Conservation (phyloP, 2,888 invertebrate species). For the Acrocyrtus sp. region DNA sequence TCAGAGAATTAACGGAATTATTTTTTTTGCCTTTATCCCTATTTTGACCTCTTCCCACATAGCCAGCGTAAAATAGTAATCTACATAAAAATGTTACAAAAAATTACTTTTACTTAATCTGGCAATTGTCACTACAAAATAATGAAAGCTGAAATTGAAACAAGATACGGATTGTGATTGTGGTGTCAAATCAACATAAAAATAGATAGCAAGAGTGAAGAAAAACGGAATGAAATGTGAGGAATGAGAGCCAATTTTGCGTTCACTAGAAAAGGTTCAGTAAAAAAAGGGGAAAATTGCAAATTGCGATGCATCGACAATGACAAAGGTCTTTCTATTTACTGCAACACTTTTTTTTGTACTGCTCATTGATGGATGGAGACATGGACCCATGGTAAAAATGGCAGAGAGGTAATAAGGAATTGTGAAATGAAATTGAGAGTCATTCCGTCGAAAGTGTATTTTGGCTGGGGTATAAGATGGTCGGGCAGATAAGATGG, state of each 20-base stretch:
- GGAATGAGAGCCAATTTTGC: constrained; percentile 10
- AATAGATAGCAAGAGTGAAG: constrained; percentile 13
- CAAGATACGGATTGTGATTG: background rate
- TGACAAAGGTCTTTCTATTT: constrained; percentile 14
- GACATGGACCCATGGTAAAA: too few relatives aligned
- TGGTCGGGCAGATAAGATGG: constrained; percentile 6
- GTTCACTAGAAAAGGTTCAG: constrained; percentile 2
- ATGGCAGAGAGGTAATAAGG: too few relatives aligned
- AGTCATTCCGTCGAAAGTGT: constrained; percentile 8
- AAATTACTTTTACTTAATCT: constrained; percentile 3
- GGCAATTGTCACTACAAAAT: background rate
- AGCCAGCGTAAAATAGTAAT: too few relatives aligned
- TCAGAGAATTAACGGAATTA: too few relatives aligned
- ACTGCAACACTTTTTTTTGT: background rate
- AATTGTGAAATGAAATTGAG: constrained; percentile 19
- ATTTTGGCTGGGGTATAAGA: constrained; percentile 2
- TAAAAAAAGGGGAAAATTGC: background rate
- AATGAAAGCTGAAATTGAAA: background rate
- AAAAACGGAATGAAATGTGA: background rate
- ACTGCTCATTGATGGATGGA: constrained; percentile 2
- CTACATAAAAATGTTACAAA: background rate
- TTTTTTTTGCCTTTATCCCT: too few relatives aligned
- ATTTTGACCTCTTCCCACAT: too few relatives aligned
- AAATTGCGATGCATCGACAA: constrained; percentile 12
- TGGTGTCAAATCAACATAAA: constrained; percentile 22